phyloP scores from a whole-genome alignment of 92 coral and sea anemone species.

The Muricea muricata region DNA sequence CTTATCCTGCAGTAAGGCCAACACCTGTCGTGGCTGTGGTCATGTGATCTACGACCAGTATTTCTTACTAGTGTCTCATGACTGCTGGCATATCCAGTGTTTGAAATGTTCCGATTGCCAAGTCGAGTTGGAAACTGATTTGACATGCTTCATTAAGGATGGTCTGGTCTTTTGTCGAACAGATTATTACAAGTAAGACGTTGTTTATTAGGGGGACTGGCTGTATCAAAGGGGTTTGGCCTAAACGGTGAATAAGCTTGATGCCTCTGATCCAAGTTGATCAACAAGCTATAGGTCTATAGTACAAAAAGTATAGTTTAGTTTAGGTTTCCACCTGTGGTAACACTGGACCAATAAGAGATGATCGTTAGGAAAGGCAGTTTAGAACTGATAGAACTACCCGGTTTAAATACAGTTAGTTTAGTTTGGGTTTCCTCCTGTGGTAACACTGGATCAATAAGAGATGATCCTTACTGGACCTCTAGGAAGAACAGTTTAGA shows the following conservation, averaged over 20 bases:
- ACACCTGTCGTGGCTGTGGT: constrained; percentile 88
- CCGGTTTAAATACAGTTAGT: too few species aligned
- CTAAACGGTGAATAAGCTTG: too few species aligned
- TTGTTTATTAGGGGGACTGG: too few species aligned
- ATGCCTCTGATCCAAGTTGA: too few species aligned
- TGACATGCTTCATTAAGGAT: constrained; percentile 90
- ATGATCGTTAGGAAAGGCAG: too few species aligned
- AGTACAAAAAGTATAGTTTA: too few species aligned
- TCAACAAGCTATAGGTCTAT: too few species aligned
- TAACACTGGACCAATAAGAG: too few species aligned
- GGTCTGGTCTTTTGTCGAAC: constrained; percentile 89
- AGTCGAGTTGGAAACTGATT: constrained; percentile 83
- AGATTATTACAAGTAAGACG: constrained; percentile 93
- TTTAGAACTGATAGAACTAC: too few species aligned
- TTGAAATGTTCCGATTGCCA: constrained; percentile 91
- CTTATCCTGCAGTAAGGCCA: background rate
- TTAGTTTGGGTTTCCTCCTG: background rate
- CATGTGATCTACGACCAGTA: constrained; percentile 80
- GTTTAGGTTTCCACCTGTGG: too few species aligned
- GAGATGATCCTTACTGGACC: background rate
- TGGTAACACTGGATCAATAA: background rate
- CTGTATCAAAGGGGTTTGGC: too few species aligned
- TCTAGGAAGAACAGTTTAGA: background rate
- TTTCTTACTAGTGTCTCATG: constrained; percentile 88
- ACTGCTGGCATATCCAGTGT: constrained; percentile 91